phyloP scores from a whole-genome alignment of 2,888 invertebrate genomes.

The Orchesellides sinensis region DNA sequence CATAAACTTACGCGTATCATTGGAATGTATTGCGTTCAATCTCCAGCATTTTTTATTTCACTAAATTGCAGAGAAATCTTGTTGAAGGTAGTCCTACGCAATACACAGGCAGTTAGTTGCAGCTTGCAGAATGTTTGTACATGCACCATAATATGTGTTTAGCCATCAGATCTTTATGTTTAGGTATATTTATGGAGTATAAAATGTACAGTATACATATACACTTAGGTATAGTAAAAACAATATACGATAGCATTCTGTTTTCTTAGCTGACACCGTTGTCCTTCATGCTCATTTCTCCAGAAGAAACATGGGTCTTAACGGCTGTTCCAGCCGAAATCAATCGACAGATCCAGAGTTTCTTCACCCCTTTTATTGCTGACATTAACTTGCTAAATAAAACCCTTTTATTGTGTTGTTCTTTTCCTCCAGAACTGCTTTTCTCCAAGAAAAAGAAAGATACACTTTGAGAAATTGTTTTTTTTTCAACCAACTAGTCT shows the following conservation, averaged over 20 bases:
- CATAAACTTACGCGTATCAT: background rate
- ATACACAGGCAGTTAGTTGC: background rate
- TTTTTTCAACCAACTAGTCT: background rate
- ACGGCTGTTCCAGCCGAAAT: constrained; percentile 28
- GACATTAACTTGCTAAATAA: constrained; percentile 38
- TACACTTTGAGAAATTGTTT: background rate
- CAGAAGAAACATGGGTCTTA: constrained; percentile 12
- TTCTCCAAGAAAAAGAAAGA: too few species aligned
- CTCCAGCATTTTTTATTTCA: too few species aligned
- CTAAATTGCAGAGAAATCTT: background rate
- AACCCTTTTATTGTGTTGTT: constrained; percentile 2
- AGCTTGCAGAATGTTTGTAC: background rate
- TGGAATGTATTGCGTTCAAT: background rate
- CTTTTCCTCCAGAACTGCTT: background rate
- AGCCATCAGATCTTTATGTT: background rate
- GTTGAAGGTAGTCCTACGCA: too few species aligned
- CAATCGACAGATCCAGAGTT: constrained; percentile 48
- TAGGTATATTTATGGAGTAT: too few species aligned
- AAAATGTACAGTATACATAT: too few species aligned
- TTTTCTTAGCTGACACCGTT: constrained; percentile 27
- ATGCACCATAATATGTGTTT: too few species aligned
- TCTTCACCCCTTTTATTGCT: constrained; percentile 55
- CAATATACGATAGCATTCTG: background rate
- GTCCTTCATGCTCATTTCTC: background rate
- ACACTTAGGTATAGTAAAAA: background rate